Conservation (phyloP, 2,888 invertebrate species). For the Ophioninae sp. region DNA sequence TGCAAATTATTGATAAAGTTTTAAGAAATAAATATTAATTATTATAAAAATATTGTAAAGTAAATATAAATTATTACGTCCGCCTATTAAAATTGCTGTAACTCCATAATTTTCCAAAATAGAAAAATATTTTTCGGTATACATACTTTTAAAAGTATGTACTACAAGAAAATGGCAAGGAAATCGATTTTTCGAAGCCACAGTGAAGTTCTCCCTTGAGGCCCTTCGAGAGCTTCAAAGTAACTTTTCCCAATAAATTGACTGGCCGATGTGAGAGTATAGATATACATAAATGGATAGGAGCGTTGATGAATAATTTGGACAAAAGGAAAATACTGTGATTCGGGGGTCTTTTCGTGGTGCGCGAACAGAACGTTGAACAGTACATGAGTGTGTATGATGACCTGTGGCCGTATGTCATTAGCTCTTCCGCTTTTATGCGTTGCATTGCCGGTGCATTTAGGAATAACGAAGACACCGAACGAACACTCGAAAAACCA, state of each 20-base stretch:
- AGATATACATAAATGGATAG: constrained; percentile 1
- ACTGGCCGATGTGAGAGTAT: not conserved
- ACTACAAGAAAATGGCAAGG: too few relatives aligned
- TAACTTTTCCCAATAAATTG: not conserved
- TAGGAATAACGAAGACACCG: constrained; percentile 5
- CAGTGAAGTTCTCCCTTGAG: not conserved
- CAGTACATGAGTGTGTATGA: constrained; percentile 13
- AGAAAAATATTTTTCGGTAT: too few relatives aligned
- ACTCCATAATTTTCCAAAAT: too few relatives aligned
- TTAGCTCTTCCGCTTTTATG: constrained; percentile 56
- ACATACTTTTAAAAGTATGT: too few relatives aligned
- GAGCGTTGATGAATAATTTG: constrained; percentile 5
- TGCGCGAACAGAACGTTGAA: constrained; percentile 70
- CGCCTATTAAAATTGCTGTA: too few relatives aligned
- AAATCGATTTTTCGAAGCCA: too few relatives aligned
- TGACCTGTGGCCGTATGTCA: not conserved
- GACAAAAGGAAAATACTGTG: constrained; percentile 28
- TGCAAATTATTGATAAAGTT: too few relatives aligned
- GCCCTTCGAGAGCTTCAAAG: not conserved
- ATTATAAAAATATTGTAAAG: too few relatives aligned
- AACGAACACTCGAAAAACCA: constrained; percentile 4
- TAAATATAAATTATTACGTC: too few relatives aligned
- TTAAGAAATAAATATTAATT: too few relatives aligned
- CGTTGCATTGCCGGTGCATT: constrained; percentile 37
- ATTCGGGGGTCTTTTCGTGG: constrained; percentile 71